Evolutionary conservation across 2,888 invertebrate genomes (phyloP).

Genomic region (Ornithoptera priamus): DNA sequence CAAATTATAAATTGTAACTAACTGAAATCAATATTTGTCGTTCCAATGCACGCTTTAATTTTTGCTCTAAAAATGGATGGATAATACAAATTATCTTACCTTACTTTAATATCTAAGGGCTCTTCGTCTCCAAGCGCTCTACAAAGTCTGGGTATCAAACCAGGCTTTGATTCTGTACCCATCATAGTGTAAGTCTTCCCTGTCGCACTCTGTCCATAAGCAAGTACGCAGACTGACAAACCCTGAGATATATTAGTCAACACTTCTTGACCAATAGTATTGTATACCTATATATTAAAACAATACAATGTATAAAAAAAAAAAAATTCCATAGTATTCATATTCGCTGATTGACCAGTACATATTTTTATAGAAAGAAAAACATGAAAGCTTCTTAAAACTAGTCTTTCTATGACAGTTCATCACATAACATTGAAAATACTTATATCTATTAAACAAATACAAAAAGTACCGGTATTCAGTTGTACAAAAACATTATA

Average conservation of each 20-base stretch:
- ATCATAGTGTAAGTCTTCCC: conserved; percentile 90
- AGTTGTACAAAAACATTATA: background rate
- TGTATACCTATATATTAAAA: conserved; percentile 77
- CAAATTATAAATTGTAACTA: background rate
- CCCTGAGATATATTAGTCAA: conserved; percentile 82
- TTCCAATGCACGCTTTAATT: background rate
- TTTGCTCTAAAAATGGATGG: background rate
- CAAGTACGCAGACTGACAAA: conserved; percentile 84
- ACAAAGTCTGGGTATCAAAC: conserved; percentile 68
- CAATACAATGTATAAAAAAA: background rate
- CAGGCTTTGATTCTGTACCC: conserved; percentile 75
- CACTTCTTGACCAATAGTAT: conserved; percentile 83
- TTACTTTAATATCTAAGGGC: conserved; percentile 58
- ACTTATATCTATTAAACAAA: background rate
- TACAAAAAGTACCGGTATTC: too few relatives aligned
- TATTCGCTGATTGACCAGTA: background rate
- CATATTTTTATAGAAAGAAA: too few relatives aligned
- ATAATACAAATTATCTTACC: conserved; percentile 44
- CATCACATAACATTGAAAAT: background rate
- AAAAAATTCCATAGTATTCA: background rate
- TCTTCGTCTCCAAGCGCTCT: conserved; percentile 52
- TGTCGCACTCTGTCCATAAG: conserved; percentile 88
- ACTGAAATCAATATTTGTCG: background rate
- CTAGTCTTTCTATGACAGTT: too few relatives aligned
- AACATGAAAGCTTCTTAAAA: too few relatives aligned